Conservation (phyloP, 1,140 invertebrate genomes). For the Heliconius congener region DNA sequence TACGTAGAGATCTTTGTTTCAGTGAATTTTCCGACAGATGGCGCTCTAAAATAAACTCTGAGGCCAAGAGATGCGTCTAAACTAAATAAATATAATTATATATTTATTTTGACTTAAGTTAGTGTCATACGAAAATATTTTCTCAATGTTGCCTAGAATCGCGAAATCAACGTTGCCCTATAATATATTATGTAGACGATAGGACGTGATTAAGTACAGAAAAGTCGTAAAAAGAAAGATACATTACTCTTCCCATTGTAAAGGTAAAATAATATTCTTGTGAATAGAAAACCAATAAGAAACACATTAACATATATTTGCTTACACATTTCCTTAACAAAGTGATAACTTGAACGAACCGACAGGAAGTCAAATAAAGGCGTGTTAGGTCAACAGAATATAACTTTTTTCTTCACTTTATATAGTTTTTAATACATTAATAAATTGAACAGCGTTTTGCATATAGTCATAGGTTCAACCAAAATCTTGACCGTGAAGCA, state of each 20-base stretch:
- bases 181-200: neutral
- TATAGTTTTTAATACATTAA: neutral
- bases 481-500: neutral
- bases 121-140: neutral
- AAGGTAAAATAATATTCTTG: slow-evolving; percentile 15
- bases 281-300: slow-evolving; percentile 35
- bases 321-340: slow-evolving; percentile 54
- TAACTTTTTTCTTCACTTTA: slow-evolving; percentile 47
- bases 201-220: neutral
- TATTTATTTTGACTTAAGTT: neutral
- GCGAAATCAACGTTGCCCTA: neutral
- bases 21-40: neutral
- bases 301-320: slow-evolving; percentile 55
- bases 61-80: neutral
- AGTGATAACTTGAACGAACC: slow-evolving; percentile 57
- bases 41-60: neutral
- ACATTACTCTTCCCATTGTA: slow-evolving; percentile 11
- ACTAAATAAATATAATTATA: neutral
- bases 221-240: neutral
- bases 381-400: slow-evolving; percentile 55
- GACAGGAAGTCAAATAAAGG: slow-evolving; percentile 62
- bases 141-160: neutral
- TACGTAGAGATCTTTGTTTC: neutral
- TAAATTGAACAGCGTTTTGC: neutral
- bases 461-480: neutral